Evolutionary conservation across 53 echinoderm and acorn worm genomes (phyloP), one percentile per base, ranked within the genome.

Genomic region (Antedon mediterranea): DNA sequence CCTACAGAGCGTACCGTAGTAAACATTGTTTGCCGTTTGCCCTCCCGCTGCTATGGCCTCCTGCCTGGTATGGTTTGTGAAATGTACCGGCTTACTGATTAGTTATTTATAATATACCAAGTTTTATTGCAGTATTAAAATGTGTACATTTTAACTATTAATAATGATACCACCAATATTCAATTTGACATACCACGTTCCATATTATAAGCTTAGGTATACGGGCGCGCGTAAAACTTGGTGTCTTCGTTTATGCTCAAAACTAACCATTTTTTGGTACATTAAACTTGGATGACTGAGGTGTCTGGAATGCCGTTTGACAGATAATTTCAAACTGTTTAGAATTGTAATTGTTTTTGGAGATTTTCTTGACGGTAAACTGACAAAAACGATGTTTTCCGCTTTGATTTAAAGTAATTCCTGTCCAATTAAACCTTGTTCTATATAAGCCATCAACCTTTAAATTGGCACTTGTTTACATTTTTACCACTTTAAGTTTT

Each of bases 371-470:
- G 14, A 57, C 23, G 14, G 23, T 57, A 57, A 57, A 57, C 57
- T 57, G 23, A 37, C 37, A 57, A 57, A 23, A 57, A 57, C 23
- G 57, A 57, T 57, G 57, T 23, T 57, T 57, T 57, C 57, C 57
- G 57, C 57, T 57, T 57, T 57, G 57, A 57, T 57, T 57, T 57
- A 57, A 26, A 57, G 9, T 15, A 26, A 57, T 15, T 57, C 57
- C 57, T 57, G 57, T 57, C 23, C 57, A 57, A 57, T 57, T 57
- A 57, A 57, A 1, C 9, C 57, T 57, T 26, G 57, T 57, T 57
- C 57, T 57, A 57, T 57, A 57, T 57, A 57, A 57, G 57, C 57
- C 57, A 57, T 57, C 57, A 57, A 57, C 57, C 57, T 57, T 57
- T 57, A 57, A 57, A 57, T 57, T 57, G 57, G 23, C 57, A 57